A percentile compares a stretch with the other conserved stretches of the same genome.
Conservation (phyloP, 2,888 invertebrate genomes). For the Endotricha flammealis region DNA sequence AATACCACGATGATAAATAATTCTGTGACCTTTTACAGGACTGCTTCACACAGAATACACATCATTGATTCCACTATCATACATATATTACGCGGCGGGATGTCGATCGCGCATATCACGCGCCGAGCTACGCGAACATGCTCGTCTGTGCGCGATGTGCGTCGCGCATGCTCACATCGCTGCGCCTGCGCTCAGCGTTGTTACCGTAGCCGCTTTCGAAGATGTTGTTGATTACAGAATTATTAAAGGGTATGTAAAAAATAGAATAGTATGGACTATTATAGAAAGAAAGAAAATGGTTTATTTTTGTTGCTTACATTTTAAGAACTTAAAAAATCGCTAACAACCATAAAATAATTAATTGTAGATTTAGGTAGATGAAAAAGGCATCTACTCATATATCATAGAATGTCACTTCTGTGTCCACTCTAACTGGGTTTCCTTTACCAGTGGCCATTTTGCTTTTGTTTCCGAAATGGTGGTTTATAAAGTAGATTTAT, state of each 20-base stretch:
- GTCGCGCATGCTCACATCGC: conserved; percentile 33
- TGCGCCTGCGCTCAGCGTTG: conserved; percentile 30
- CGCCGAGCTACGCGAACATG: conserved; percentile 13
- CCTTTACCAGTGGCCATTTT: no score
- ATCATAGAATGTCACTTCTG: no score
- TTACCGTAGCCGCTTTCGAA: conserved; percentile 27
- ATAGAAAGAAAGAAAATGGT: no score
- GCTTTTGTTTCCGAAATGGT: no score
- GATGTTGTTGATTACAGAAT: conserved; percentile 27
- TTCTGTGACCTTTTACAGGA: conserved; percentile 30
- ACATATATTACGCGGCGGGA: conserved; percentile 35
- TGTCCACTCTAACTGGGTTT: no score
- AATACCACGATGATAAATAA: no score
- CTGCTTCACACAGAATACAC: conserved; percentile 32
- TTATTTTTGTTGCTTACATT: no score
- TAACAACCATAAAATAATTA: no score
- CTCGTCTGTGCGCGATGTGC: conserved; percentile 23
- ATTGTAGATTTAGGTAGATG: conserved; percentile 1
- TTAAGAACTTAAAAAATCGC: no score
- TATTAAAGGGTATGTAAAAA: conserved; percentile 31
- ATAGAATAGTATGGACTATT: no score
- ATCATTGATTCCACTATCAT: conserved; percentile 27
- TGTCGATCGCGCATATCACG: conserved; percentile 17
- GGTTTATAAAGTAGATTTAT: no score
- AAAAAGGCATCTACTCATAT: no score